phyloP scores from a whole-genome alignment of 2,888 invertebrate genomes.

The Aporophyla lueneburgensis region DNA sequence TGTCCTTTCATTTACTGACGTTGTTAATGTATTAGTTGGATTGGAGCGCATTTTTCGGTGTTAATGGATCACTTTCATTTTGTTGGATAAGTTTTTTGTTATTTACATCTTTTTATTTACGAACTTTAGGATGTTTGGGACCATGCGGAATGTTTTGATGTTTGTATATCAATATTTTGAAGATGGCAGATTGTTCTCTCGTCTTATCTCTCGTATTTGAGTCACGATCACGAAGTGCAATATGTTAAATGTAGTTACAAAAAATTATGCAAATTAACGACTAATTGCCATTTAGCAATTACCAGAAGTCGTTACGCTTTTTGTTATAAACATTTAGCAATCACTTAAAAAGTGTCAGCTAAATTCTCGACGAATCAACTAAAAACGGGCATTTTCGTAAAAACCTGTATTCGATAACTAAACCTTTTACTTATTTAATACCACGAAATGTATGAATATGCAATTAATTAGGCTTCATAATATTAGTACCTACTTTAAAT shows the following conservation, averaged over 20 bases:
- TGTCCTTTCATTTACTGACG: conserved; percentile 63
- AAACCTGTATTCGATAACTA: conserved; percentile 8
- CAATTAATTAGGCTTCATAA: neutral
- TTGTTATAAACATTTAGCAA: conserved; percentile 18
- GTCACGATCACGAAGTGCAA: neutral
- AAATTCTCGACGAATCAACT: neutral
- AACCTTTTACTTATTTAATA: conserved; percentile 18
- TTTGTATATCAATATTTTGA: too few species aligned
- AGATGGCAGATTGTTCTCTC: neutral
- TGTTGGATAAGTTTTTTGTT: neutral
- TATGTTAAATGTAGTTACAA: neutral
- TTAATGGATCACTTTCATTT: conserved; percentile 42
- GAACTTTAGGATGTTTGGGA: too few species aligned
- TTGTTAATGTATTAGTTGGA: conserved; percentile 5
- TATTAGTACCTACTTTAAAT: neutral
- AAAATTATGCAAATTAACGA: conserved; percentile 18
- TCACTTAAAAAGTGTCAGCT: neutral
- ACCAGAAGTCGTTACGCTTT: conserved; percentile 10
- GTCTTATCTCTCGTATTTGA: neutral
- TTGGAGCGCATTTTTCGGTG: conserved; percentile 12
- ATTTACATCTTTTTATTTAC: neutral
- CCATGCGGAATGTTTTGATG: neutral
- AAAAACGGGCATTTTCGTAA: conserved; percentile 7
- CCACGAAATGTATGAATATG: conserved; percentile 15
- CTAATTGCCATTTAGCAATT: conserved; percentile 6